Conservation (phyloP, 2,113 vertebrate species). For the Grammomys surdaster region DNA sequence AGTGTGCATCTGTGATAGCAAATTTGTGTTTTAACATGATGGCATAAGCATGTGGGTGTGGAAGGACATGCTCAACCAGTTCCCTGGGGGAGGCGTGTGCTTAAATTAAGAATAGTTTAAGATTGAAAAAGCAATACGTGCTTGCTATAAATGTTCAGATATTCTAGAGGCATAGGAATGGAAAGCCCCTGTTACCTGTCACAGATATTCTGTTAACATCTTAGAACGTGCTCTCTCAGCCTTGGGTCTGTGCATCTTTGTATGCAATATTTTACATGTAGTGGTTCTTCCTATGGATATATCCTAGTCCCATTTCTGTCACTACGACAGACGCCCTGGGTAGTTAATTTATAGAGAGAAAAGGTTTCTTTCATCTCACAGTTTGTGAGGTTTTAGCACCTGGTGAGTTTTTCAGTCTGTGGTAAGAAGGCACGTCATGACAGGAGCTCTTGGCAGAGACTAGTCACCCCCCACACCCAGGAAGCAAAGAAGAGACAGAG, state of each 20-base stretch:
- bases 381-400: not conserved
- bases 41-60: slow-evolving; percentile 11
- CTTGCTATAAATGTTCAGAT: slow-evolving; percentile 49
- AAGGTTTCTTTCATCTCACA: not conserved
- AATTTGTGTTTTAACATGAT: slow-evolving; percentile 51
- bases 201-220: not conserved
- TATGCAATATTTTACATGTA: not conserved
- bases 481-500: not conserved
- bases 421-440: not conserved
- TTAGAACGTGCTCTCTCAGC: not conserved
- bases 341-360: slow-evolving; percentile 7
- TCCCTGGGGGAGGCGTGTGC: slow-evolving; percentile 44
- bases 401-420: not conserved
- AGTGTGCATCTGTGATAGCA: not conserved
- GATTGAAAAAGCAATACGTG: slow-evolving; percentile 25
- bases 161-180: not conserved
- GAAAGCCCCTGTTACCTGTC: not conserved
- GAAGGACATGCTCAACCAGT: slow-evolving; percentile 9
- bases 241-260: not conserved
- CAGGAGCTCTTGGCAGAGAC: not conserved
- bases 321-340: not conserved
- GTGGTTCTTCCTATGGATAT: not conserved
- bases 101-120: slow-evolving; percentile 69
- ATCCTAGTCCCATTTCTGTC: not conserved
- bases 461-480: not conserved